phyloP scores from a whole-genome alignment of 2,113 vertebrate genomes.

The Hassar affinis region DNA sequence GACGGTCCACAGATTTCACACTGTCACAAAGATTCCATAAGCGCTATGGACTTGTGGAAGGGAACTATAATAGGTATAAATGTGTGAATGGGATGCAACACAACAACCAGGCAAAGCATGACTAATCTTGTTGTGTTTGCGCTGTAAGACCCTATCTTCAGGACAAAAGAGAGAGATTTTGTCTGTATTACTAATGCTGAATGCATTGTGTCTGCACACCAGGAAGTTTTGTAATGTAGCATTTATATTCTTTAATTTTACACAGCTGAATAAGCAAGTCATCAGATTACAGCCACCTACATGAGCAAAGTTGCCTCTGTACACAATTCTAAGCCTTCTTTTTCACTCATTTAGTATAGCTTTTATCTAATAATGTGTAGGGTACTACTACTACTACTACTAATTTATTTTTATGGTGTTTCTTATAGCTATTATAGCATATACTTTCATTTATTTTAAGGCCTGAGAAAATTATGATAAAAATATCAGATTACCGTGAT shows the following conservation, averaged over 20 bases:
- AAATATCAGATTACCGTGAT: background rate
- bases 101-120: slow-evolving; percentile 61
- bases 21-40: slow-evolving; percentile 51
- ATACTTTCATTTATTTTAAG: background rate
- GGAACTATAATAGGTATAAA: slow-evolving; percentile 31
- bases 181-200: slow-evolving; percentile 38
- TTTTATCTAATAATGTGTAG: background rate
- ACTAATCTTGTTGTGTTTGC: slow-evolving; percentile 62
- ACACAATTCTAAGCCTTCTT: background rate
- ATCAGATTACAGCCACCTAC: slow-evolving; percentile 20
- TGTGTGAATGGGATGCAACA: slow-evolving; percentile 49
- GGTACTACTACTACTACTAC: background rate
- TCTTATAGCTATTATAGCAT: background rate
- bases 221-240: background rate
- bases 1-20: slow-evolving; percentile 46
- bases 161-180: slow-evolving; percentile 51
- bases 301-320: background rate
- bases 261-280: slow-evolving; percentile 22
- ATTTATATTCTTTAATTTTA: slow-evolving; percentile 51
- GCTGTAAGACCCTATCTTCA: slow-evolving; percentile 49
- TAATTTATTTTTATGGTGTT: background rate
- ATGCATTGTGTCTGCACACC: background rate
- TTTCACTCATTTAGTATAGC: background rate
- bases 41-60: slow-evolving; percentile 12
- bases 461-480: background rate